Conservation (phyloP, 2,113 vertebrate species). For the Hippocampus abdominalis region DNA sequence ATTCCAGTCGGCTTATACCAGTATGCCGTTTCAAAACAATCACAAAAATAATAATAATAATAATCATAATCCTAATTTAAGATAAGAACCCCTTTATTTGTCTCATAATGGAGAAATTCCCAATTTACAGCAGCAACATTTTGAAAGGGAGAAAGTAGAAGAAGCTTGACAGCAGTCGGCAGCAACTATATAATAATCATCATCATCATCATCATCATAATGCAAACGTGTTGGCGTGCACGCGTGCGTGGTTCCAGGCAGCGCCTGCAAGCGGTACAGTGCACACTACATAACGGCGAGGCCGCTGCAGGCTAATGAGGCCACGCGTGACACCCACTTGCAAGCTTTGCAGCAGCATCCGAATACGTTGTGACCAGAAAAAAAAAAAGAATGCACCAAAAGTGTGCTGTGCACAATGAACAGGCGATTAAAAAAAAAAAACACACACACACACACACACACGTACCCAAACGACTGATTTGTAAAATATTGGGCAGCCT, state of each 20-base stretch:
- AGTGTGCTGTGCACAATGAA: background rate
- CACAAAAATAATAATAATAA: no score
- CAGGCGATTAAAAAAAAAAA: background rate
- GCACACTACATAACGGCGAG: slow-evolving; percentile 25
- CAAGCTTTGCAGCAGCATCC: slow-evolving; percentile 44
- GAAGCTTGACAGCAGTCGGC: no score
- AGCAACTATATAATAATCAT: no score
- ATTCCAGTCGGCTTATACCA: slow-evolving; percentile 37
- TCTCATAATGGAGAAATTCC: no score
- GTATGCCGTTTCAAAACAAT: background rate
- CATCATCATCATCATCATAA: no score
- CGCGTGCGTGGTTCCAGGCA: slow-evolving; percentile 27
- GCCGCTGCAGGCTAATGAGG: no score
- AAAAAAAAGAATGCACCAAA: slow-evolving; percentile 9
- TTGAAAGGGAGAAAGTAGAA: no score
- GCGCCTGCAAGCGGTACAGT: slow-evolving; percentile 44
- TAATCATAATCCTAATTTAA: no score
- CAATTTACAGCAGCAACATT: no score
- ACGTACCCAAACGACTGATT: background rate
- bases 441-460: background rate
- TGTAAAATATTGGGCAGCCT: background rate
- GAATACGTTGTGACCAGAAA: slow-evolving; percentile 41
- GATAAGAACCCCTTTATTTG: no score
- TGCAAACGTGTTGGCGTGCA: background rate
- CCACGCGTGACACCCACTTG: slow-evolving; percentile 28